Base-by-base conservation (phyloP, 2,797 vertebrate genomes). In the Ibycter americanus region DNA sequence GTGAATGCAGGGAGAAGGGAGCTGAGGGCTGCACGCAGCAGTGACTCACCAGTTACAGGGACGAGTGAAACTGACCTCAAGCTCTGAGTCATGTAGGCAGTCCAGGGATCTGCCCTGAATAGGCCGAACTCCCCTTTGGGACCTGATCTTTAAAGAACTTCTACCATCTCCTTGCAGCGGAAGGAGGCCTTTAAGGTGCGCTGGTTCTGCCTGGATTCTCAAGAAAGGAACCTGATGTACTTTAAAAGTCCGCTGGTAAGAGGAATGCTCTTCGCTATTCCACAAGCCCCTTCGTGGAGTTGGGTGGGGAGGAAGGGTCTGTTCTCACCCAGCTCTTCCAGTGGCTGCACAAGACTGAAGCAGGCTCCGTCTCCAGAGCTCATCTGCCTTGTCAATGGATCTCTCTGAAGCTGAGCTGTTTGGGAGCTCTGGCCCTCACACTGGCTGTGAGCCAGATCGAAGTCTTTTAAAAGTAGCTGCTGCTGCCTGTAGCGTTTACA, bases 171-270 rank as follows among this genome's bases (percentile, higher is more conserved):
- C 90, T 86, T 97, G 93, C 97, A 99, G 99, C 99, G 99, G 86
- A 99, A 96, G 65, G 99, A 99, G 94, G 70, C 98, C 31, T 99
- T 99, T 96, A 99, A 98, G 97, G 98, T 98, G 96, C 98, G 99
- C 81, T 99, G 99, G 99, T 99, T 99, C 70, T 97, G 98, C 95
- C 97, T 99, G 97, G 99, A 99, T 94, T 97, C 98, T n/a, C 98
- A 99, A 91, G 99, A 99, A 78, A 99, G 99, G 94, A 99, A 98
- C 83, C 97, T 99, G 82, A 95, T 99, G 9, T 99, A 99, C 97
- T 99, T 99, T 85, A 99, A 99, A 98, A 98, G 98, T 59, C 97
- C 98, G 2, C 96, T 99, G 99, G 99, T 99, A 98, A 98, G 98
- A 94, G 36, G 25, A 52, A 8, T 38, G 56, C 79, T 71, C 52